A percentile compares a stretch with the other conserved stretches of the same genome.
Evolutionary conservation across 2,797 vertebrate genomes (phyloP).

Genomic region (Semaprochilodus insignis): DNA sequence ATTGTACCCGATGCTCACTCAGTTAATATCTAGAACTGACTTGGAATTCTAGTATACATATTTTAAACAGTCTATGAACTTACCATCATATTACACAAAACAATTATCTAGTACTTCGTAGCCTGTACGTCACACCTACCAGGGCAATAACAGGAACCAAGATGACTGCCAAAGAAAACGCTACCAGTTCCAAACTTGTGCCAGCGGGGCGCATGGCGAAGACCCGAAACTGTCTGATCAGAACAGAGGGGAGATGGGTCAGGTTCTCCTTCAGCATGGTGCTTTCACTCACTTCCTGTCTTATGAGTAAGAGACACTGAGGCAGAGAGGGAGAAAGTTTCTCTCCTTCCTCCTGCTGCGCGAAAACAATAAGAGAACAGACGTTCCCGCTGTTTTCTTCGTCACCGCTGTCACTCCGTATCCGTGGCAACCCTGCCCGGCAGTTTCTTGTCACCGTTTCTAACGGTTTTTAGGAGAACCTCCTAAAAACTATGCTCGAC

Average conservation of each 20-base stretch:
- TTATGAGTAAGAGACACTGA: not conserved
- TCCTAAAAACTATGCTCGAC: not conserved
- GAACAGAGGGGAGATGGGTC: not conserved
- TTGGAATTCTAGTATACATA: no score
- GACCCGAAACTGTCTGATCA: no score
- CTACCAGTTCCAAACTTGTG: no score
- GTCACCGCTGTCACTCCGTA: constrained; percentile 27
- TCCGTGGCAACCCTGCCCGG: constrained; percentile 47
- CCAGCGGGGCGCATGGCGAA: no score
- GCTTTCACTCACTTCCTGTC: not conserved
- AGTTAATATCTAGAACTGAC: no score
- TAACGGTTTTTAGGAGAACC: not conserved
- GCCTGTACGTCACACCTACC: no score
- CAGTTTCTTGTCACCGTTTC: not conserved
- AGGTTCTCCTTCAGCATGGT: not conserved
- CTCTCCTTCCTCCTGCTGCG: constrained; percentile 16
- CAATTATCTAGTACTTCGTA: no score
- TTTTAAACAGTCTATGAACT: no score
- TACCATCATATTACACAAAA: no score
- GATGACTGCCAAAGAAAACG: no score
- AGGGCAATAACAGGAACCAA: no score
- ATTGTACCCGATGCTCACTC: no score
- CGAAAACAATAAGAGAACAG: constrained; percentile 26
- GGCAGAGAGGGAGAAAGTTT: constrained; percentile 16
- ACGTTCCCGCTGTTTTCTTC: constrained; percentile 30